Conservation (phyloP, 2,888 invertebrate genomes). For the Agrochola macilenta region DNA sequence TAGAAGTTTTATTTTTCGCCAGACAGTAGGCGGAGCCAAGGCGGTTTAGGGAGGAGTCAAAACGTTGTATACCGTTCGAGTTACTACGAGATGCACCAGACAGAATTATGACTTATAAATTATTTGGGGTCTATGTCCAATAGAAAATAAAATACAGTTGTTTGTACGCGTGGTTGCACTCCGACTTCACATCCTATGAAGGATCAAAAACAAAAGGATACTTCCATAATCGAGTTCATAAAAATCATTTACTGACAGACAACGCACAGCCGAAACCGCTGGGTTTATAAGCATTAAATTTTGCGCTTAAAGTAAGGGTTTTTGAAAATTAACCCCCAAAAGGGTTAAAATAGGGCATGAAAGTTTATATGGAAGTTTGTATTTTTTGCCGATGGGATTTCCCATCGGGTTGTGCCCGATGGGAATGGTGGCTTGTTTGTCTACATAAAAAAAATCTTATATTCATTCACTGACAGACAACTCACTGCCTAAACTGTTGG, state of each 20-base stretch:
- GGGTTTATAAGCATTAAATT: too few relatives aligned
- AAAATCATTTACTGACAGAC: too few relatives aligned
- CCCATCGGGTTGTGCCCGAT: too few relatives aligned
- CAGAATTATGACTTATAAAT: conserved; percentile 4
- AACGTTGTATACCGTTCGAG: neutral
- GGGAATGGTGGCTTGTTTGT: too few relatives aligned
- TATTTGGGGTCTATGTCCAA: neutral
- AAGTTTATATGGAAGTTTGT: neutral
- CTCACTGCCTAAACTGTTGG: too few relatives aligned
- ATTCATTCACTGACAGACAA: too few relatives aligned
- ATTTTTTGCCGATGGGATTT: neutral
- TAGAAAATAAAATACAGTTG: neutral
- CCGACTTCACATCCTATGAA: neutral
- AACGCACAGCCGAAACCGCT: too few relatives aligned
- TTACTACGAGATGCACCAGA: conserved; percentile 11
- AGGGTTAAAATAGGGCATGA: neutral
- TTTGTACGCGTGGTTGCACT: neutral
- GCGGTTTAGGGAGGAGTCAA: neutral
- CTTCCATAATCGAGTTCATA: neutral
- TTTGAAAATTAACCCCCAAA: neutral
- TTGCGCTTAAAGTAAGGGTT: neutral
- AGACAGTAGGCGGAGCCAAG: neutral
- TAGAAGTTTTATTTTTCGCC: neutral
- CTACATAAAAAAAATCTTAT: too few relatives aligned
- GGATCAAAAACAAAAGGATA: too few relatives aligned